A percentile compares a stretch with the other conserved stretches of the same genome.
phyloP scores from a whole-genome alignment of 2,888 invertebrate genomes.

The Mystacides longicornis region DNA sequence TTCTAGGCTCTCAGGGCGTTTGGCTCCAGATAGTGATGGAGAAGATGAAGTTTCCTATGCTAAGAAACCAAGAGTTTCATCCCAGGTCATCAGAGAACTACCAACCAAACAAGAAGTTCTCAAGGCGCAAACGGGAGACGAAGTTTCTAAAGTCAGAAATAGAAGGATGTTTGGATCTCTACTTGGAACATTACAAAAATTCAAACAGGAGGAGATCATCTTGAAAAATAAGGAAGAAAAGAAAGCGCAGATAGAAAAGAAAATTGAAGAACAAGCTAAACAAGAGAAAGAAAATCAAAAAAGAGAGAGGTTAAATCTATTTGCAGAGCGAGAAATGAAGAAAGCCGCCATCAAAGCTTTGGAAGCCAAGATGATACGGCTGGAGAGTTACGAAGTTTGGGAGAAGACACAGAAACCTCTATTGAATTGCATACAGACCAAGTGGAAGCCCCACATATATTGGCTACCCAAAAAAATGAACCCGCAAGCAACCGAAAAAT shows the following conservation, averaged over 20 bases:
- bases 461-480: conserved; percentile 79
- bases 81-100: conserved; percentile 77
- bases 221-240: conserved; percentile 82
- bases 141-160: conserved; percentile 75
- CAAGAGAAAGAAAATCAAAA: conserved; percentile 80
- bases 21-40: conserved; percentile 42
- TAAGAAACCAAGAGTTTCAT: conserved; percentile 43
- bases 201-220: conserved; percentile 88
- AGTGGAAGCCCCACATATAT: conserved; percentile 78
- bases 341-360: conserved; percentile 82
- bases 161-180: conserved; percentile 93
- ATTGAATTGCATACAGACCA: conserved; percentile 79
- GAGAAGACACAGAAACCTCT: conserved; percentile 71
- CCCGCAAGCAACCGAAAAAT: conserved; percentile 58
- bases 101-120: conserved; percentile 79
- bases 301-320: conserved; percentile 75
- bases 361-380: conserved; percentile 83
- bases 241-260: conserved; percentile 75
- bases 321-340: conserved; percentile 77
- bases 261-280: conserved; percentile 86
- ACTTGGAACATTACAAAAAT: conserved; percentile 90
- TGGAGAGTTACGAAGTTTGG: conserved; percentile 85
- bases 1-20: conserved; percentile 36
- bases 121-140: conserved; percentile 77
- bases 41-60: conserved; percentile 36